Percentiles rank a stretch among this genome's conserved stretches.
phyloP scores from a whole-genome alignment of 2,113 vertebrate species.

The Phylloscopus trochilus region DNA sequence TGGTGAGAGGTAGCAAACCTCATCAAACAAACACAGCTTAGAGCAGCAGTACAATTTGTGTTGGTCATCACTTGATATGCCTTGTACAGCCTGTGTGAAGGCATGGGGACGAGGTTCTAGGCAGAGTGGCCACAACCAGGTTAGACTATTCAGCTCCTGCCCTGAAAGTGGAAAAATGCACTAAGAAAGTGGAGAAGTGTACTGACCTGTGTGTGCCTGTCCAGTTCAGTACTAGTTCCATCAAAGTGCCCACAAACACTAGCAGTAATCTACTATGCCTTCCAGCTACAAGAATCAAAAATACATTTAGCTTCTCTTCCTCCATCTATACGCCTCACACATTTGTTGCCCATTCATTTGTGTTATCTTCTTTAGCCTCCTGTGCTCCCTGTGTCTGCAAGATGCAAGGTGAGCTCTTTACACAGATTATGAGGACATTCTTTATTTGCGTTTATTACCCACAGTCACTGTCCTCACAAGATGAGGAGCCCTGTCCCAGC shows the following conservation, averaged over 20 bases:
- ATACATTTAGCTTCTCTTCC: neutral
- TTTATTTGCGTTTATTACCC: neutral
- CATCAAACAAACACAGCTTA: neutral
- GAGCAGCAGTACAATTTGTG: neutral
- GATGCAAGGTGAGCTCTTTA: neutral
- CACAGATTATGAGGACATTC: neutral
- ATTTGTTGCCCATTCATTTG: neutral
- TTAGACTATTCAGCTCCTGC: neutral
- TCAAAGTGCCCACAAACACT: neutral
- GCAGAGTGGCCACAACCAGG: accelerated
- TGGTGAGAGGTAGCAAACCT: neutral
- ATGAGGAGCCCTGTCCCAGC: neutral
- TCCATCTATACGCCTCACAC: neutral
- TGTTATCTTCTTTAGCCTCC: neutral
- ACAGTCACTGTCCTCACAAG: neutral
- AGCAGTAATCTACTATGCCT: neutral
- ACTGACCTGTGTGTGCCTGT: neutral
- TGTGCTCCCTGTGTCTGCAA: neutral
- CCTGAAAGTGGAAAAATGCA: neutral
- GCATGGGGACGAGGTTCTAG: neutral
- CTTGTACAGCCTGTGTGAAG: neutral
- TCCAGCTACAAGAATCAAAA: neutral
- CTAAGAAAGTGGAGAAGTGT: neutral
- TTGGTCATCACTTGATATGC: neutral
- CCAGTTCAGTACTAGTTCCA: neutral